Conservation (phyloP, 2,888 invertebrate genomes). For the Andrena minutula region DNA sequence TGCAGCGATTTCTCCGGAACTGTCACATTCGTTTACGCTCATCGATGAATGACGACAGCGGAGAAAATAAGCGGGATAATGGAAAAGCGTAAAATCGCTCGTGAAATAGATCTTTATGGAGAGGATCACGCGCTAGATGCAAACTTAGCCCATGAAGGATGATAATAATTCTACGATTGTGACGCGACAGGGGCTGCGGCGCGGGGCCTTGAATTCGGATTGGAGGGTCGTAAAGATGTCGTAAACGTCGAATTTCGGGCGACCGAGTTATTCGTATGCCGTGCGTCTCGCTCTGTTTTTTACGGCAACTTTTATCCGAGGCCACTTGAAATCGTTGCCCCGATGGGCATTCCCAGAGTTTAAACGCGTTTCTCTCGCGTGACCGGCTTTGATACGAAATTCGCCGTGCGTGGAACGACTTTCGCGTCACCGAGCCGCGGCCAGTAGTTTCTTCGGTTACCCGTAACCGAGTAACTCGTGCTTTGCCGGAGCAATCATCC, state of each 20-base stretch:
- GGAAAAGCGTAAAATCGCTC: neutral
- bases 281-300: neutral
- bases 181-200: neutral
- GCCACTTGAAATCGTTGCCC: constrained; percentile 7
- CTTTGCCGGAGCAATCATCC: no score
- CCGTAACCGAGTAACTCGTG: neutral
- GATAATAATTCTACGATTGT: constrained; percentile 39
- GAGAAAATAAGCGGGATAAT: neutral
- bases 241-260: constrained; percentile 39
- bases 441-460: neutral
- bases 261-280: constrained; percentile 43
- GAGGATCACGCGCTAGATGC: constrained; percentile 9
- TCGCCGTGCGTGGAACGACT: neutral
- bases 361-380: neutral
- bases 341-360: constrained; percentile 10
- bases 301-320: constrained; percentile 27
- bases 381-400: neutral
- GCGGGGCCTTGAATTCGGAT: constrained; percentile 26
- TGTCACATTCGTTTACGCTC: constrained; percentile 7
- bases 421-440: neutral
- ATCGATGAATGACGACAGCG: neutral
- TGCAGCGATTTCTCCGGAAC: neutral
- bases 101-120: constrained; percentile 12
- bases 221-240: constrained; percentile 41
- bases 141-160: constrained; percentile 21